Evolutionary conservation across 2,888 invertebrate genomes (phyloP).

Genomic region (Ennomos erosarius): DNA sequence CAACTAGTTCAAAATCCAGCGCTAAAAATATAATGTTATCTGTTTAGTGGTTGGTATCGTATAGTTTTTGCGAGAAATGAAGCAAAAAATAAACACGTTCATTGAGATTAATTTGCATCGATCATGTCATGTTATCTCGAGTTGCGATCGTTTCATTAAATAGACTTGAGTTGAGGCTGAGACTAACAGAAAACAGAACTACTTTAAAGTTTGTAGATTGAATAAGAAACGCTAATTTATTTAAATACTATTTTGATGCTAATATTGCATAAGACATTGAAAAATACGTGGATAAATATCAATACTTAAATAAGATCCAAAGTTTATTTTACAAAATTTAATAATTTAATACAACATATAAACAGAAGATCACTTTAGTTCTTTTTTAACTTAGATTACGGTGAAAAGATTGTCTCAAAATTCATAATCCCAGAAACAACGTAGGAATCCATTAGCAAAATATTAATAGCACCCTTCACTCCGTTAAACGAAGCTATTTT

Average conservation of each 20-base stretch:
- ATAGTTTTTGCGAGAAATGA: background rate
- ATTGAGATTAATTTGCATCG: slow-evolving; percentile 4
- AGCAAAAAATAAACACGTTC: background rate
- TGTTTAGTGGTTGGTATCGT: too few relatives aligned
- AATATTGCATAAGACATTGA: too few relatives aligned
- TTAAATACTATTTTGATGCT: too few relatives aligned
- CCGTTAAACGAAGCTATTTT: slow-evolving; percentile 20
- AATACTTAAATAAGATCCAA: too few relatives aligned
- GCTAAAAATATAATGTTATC: too few relatives aligned
- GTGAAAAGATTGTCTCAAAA: too few relatives aligned
- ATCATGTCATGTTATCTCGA: slow-evolving; percentile 12
- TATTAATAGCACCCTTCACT: slow-evolving; percentile 27
- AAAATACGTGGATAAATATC: too few relatives aligned
- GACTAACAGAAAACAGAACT: background rate
- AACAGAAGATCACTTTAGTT: too few relatives aligned
- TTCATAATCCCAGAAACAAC: background rate
- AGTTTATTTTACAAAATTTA: too few relatives aligned
- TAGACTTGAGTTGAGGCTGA: background rate
- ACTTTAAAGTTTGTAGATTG: background rate
- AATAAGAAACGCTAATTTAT: background rate
- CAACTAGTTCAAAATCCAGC: too few relatives aligned
- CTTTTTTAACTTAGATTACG: too few relatives aligned
- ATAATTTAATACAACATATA: too few relatives aligned
- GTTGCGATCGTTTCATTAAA: slow-evolving; percentile 1
- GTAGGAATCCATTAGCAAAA: slow-evolving; percentile 22